Percentiles rank a stretch among this genome's conserved stretches.
phyloP scores from a whole-genome alignment of 2,113 vertebrate species.

The Cyprinodon variegatus region DNA sequence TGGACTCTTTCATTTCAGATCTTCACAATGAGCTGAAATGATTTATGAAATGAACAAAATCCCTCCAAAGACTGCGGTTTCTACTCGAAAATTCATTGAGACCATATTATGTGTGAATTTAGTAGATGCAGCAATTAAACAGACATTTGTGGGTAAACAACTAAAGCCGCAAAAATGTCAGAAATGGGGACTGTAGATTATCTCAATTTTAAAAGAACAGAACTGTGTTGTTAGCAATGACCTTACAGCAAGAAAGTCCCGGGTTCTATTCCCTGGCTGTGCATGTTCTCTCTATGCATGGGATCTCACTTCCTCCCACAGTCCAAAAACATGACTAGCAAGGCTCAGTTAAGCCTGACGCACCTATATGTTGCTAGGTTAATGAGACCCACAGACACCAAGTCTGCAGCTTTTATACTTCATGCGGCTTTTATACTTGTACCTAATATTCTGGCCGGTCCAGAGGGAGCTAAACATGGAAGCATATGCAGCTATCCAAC shows the following conservation, averaged over 20 bases:
- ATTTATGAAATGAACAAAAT: not conserved
- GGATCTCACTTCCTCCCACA: too few relatives aligned
- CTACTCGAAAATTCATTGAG: not conserved
- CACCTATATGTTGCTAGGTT: too few relatives aligned
- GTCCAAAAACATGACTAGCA: too few relatives aligned
- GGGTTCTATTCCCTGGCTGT: too few relatives aligned
- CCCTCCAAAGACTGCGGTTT: not conserved
- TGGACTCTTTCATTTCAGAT: slow-evolving; percentile 29
- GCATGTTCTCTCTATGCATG: too few relatives aligned
- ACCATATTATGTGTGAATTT: not conserved
- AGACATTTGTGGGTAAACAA: slow-evolving; percentile 2
- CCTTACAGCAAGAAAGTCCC: not conserved
- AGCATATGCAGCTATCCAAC: too few relatives aligned
- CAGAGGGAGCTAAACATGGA: too few relatives aligned
- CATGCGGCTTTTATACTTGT: too few relatives aligned
- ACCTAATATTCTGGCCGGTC: too few relatives aligned
- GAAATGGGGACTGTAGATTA: not conserved
- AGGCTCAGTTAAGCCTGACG: too few relatives aligned
- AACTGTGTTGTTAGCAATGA: not conserved
- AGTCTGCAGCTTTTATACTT: too few relatives aligned
- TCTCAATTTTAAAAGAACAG: not conserved
- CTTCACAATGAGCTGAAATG: not conserved
- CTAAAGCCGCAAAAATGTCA: not conserved
- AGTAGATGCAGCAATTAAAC: slow-evolving; percentile 8
- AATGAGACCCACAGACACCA: too few relatives aligned